Base-by-base conservation (phyloP, 1,140 invertebrate species). In the Diachasma alloeum region DNA sequence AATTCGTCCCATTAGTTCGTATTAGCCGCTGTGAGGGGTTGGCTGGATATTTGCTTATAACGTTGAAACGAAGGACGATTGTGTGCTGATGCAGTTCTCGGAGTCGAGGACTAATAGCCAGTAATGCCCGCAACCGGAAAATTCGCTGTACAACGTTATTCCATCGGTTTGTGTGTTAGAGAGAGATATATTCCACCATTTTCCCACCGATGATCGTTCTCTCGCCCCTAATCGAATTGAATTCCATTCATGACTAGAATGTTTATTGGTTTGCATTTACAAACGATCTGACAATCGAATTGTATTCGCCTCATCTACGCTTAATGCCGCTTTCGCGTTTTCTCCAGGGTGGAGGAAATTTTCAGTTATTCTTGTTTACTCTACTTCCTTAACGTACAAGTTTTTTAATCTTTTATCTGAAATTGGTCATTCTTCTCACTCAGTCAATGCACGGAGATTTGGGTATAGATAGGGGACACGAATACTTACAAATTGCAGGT, bases 171-270 rank as follows among this genome's bases (percentile, higher is more conserved):
- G 59, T 63, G 59, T 24, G 59, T 19, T 63, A 63, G 22, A 63
- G 22, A 31, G 24, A 63, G 19, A 68, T 68, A 39, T 68, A 68
- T 39, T 68, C 36, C 31, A 68, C 26, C 31, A 39, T 68, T 37
- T 37, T 13, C 36, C 36, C 36, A 68, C 26, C 67, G 74, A 59
- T 75, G 74, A 70, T 75, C 67, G 74, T 70, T 69, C 48, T 75
- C 71, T 48, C 70, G 22, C 59, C 72, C 68, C 48, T 72, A 76
- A 76, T 76, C 68, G 75, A 76, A 76, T 74, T 74, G 39, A 68
- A 78, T 72, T 78, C 72, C 77, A 72, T 56, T 69, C 77, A 67
- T 63, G 63, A 31, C 9, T 48, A 26, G 48, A 69, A 73, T 77
- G 76, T 77, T 77, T 77, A 77, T 53, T 15, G 44, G 56, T 36